These are phyloP conservation scores for Myodes glareolus DNA, from an alignment of 2,113 vertebrate genomes.

Conservation along the genomic window DNA sequence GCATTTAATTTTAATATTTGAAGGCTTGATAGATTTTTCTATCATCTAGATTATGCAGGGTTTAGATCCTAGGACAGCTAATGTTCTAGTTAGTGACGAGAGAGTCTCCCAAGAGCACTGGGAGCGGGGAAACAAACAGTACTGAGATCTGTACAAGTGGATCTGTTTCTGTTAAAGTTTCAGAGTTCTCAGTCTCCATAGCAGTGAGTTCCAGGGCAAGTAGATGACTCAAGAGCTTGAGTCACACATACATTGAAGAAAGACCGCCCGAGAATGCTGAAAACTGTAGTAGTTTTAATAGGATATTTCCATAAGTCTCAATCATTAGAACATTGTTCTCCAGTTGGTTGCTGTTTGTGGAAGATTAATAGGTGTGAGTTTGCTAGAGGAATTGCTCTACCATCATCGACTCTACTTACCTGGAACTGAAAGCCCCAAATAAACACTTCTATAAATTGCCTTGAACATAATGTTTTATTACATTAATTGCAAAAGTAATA, in stretches of 20 bases:
- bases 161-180: neutral
- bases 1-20: neutral
- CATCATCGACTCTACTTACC: neutral
- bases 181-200: neutral
- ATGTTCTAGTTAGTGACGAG: neutral
- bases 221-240: neutral
- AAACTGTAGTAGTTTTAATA: neutral
- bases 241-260: neutral
- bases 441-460: neutral
- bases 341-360: neutral
- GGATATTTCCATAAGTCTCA: neutral
- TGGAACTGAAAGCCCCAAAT: neutral
- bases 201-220: neutral
- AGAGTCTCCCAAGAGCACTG: neutral
- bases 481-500: neutral
- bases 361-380: neutral
- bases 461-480: neutral
- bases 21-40: neutral
- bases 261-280: neutral
- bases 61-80: neutral
- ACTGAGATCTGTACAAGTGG: neutral
- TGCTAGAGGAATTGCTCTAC: neutral
- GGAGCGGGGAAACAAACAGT: too few species aligned
- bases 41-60: neutral
- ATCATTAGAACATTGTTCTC: neutral